These are phyloP conservation scores for Lordiphosa fenestrarum DNA, from an alignment of 2,888 invertebrate genomes.

Conservation along the genomic window DNA sequence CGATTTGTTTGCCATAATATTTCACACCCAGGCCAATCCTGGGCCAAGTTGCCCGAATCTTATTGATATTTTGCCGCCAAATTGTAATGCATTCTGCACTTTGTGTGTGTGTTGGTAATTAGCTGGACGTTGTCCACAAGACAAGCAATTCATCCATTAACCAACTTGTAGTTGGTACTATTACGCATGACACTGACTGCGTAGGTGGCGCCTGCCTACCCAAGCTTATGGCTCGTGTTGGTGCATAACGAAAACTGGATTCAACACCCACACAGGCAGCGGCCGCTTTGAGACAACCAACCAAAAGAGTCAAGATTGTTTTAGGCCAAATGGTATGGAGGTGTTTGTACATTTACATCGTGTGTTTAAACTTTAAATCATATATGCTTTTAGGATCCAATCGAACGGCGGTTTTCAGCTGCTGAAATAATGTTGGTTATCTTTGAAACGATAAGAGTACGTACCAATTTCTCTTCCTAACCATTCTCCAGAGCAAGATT, in stretches of 20 bases:
- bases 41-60: constrained; percentile 31
- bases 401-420: no score
- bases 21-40: constrained; percentile 24
- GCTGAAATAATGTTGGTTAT: no score
- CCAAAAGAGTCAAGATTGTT: no score
- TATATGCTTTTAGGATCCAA: no score
- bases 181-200: constrained; percentile 53
- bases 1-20: constrained; percentile 23
- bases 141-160: constrained; percentile 40
- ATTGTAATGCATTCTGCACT: constrained; percentile 41
- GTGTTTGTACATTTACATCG: no score
- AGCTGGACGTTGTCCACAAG: constrained; percentile 44
- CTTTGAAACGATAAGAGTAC: no score
- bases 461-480: no score
- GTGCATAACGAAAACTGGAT: constrained; percentile 33
- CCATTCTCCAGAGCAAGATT: no score
- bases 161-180: constrained; percentile 37
- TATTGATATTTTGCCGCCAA: constrained; percentile 37
- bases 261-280: constrained; percentile 43
- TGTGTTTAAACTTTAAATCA: not conserved
- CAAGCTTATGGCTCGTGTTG: constrained; percentile 13
- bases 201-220: constrained; percentile 47
- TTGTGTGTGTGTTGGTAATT: constrained; percentile 44
- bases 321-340: not conserved
- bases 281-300: no score